Evolutionary conservation across 2,797 vertebrate species (phyloP), one percentile per base, ranked within the genome.

Genomic region (Urophycis tenuis): DNA sequence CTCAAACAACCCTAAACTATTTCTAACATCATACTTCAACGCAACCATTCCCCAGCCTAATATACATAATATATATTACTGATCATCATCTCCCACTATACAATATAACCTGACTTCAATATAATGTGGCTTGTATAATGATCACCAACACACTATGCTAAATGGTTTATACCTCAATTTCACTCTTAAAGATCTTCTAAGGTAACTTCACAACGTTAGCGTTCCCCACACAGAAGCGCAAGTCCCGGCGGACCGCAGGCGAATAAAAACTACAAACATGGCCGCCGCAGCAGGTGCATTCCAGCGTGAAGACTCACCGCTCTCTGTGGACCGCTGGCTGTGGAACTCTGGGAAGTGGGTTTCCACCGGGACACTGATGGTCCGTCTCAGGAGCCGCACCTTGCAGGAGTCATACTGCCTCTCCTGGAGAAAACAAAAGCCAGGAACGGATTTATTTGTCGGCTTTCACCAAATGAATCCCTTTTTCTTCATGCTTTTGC

Each of bases 361-460:
- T 82, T 94, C 93, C 79, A 93, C 93, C 0, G 94, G 94, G 79
- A 95, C 93, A 35, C 94, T 95, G 89, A 95, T 94, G 81, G 94
- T 95, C 82, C 94, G 93, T 6, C 93, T 90, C 78, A 94, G 87
- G 34, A 93, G 89, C 74, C 93, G 91, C 71, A 84, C 88, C 83
- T 87, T 91, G 83, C 89, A 84, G 72, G 91, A 87, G 2, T 91
- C 86, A 33, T 89, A 53, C 30, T 86, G 84, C 70, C 84, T 87
- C 76, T 89, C 89, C 89, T 93, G 91, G 69, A 86, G n/a, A 29
- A 31, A 22, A 41, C 79, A 83, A 85, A 82, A 90, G 83, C 74
- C 92, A 81, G 71, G 89, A 83, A 78, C 71, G 84, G 36, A 70
- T 32, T 4, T 70, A 15, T 70, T 60, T 2, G n/a, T 60, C 53